Conservation (phyloP, 2,888 invertebrate species). For the Coecobrya sp. region DNA sequence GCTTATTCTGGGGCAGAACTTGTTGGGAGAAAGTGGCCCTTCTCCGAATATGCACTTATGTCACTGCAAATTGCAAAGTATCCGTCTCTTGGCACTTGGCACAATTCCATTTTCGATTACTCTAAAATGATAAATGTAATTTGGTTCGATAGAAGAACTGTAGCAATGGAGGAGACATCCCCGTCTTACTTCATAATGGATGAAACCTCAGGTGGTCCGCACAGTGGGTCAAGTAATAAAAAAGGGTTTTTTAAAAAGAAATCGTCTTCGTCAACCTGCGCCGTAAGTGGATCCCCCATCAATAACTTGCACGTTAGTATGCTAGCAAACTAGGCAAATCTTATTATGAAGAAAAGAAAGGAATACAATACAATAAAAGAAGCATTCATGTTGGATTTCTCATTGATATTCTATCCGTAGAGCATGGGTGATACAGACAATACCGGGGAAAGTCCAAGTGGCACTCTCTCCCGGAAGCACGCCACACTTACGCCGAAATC, state of each 20-base stretch:
- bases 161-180: constrained; percentile 81
- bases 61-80: constrained; percentile 19
- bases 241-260: constrained; percentile 96
- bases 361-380: constrained; percentile 48
- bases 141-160: constrained; percentile 80
- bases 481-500: constrained; percentile 86
- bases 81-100: constrained; percentile 20
- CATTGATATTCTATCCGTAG: constrained; percentile 67
- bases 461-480: constrained; percentile 86
- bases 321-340: constrained; percentile 29
- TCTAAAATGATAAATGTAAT: constrained; percentile 35
- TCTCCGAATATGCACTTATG: background rate
- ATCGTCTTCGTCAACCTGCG: constrained; percentile 96
- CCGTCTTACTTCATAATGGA: constrained; percentile 88
- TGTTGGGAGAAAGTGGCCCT: too few species aligned
- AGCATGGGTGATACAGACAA: constrained; percentile 86
- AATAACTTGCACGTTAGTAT: constrained; percentile 80
- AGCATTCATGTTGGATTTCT: background rate
- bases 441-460: constrained; percentile 86
- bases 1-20: too few species aligned
- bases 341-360: background rate
- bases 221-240: constrained; percentile 88
- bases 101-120: background rate
- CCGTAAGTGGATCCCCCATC: constrained; percentile 89
- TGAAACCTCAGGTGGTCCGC: constrained; percentile 89